A percentile compares a stretch with the other conserved stretches of the same genome.
Conservation (phyloP, 2,888 invertebrate species). For the Dicyrtoma fusca region DNA sequence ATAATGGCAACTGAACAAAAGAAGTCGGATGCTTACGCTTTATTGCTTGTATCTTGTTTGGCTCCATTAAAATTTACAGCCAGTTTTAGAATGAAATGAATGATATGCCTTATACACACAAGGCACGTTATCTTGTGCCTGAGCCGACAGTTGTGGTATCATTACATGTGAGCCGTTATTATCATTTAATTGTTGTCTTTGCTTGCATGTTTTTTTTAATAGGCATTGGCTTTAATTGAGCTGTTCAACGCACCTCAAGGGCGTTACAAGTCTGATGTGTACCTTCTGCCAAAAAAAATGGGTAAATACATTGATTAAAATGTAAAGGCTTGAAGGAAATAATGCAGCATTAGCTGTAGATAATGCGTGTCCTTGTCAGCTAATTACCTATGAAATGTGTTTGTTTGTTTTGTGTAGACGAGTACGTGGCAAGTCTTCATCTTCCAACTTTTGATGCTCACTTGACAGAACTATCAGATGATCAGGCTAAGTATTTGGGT, state of each 20-base stretch:
- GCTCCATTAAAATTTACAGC: neutral
- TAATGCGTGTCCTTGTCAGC: too few species aligned
- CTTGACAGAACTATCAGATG: constrained; percentile 91
- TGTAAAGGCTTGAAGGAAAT: too few species aligned
- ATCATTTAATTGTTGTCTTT: neutral
- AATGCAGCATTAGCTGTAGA: too few species aligned
- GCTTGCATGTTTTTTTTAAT: constrained; percentile 37
- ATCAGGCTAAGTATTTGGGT: constrained; percentile 96
- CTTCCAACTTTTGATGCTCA: constrained; percentile 97
- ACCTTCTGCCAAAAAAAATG: constrained; percentile 98
- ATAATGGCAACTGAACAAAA: neutral
- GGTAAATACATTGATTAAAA: constrained; percentile 64
- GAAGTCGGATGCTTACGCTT: neutral
- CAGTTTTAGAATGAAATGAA: too few species aligned
- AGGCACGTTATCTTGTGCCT: too few species aligned
- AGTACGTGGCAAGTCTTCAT: constrained; percentile 96
- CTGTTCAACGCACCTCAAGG: constrained; percentile 93
- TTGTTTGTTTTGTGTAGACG: constrained; percentile 68
- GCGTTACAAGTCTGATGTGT: constrained; percentile 95
- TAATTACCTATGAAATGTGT: neutral
- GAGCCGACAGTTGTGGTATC: too few species aligned
- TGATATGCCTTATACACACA: too few species aligned
- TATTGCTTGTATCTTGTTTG: too few species aligned
- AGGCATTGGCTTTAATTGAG: constrained; percentile 92
- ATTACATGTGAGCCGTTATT: neutral